phyloP scores from a whole-genome alignment of 2,888 invertebrate genomes.

The Chrysolina americana region DNA sequence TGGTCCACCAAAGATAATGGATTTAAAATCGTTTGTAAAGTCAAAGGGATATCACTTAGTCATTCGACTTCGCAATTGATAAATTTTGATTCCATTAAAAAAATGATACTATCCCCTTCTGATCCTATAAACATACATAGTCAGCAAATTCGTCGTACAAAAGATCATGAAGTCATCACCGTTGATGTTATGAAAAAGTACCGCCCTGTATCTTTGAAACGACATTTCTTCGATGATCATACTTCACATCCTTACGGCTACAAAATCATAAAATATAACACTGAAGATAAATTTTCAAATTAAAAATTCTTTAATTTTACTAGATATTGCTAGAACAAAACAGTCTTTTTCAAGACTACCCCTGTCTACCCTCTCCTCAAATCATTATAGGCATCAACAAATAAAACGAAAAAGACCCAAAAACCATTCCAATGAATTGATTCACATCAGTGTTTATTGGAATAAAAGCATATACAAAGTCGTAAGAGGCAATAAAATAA shows the following conservation, averaged over 20 bases:
- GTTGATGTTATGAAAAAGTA: not conserved
- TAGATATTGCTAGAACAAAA: too few species aligned
- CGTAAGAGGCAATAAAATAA: too few species aligned
- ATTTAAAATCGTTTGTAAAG: constrained; percentile 32
- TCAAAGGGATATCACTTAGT: constrained; percentile 30
- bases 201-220: not conserved
- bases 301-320: too few species aligned
- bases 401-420: too few species aligned
- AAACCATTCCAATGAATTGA: too few species aligned
- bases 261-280: not conserved
- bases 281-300: too few species aligned
- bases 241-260: not conserved
- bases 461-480: too few species aligned
- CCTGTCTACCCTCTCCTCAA: too few species aligned
- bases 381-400: too few species aligned
- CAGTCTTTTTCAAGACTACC: too few species aligned
- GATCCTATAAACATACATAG: not conserved
- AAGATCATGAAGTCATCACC: not conserved
- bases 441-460: too few species aligned
- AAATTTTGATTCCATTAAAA: constrained; percentile 31
- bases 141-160: not conserved
- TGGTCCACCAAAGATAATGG: not conserved
- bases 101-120: not conserved
- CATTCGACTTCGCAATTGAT: constrained; percentile 28
- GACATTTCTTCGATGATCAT: not conserved